Conservation (phyloP, 2,888 invertebrate genomes). For the Leptinotarsa tumamoca region DNA sequence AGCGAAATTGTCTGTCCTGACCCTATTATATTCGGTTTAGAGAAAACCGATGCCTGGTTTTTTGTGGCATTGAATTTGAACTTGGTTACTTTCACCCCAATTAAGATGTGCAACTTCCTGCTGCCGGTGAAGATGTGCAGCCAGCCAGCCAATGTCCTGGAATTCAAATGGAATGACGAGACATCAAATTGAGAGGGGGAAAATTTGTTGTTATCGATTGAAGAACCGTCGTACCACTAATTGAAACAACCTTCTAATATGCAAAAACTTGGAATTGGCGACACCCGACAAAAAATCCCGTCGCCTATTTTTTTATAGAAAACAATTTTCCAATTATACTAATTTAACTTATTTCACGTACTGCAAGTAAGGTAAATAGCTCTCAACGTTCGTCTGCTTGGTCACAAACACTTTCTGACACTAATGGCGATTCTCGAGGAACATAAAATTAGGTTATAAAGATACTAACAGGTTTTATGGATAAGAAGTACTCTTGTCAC, state of each 20-base stretch:
- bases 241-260: neutral
- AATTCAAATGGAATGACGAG: no score
- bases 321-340: conserved; percentile 11
- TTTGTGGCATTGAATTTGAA: no score
- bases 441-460: conserved; percentile 42
- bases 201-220: no score
- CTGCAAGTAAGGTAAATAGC: neutral
- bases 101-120: no score
- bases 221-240: no score
- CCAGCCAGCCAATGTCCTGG: no score
- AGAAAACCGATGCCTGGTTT: no score
- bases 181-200: no score
- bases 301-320: conserved; percentile 14
- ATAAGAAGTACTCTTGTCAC: conserved; percentile 28
- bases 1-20: no score
- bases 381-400: conserved; percentile 11
- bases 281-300: neutral
- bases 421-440: conserved; percentile 24
- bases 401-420: conserved; percentile 22
- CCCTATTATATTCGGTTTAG: no score
- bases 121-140: no score
- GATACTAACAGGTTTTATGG: conserved; percentile 46
- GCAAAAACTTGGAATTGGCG: conserved; percentile 1
- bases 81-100: no score
- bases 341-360: neutral